Evolutionary conservation across 2,888 invertebrate genomes (phyloP).

Genomic region (Tenthredo scrophulariae): DNA sequence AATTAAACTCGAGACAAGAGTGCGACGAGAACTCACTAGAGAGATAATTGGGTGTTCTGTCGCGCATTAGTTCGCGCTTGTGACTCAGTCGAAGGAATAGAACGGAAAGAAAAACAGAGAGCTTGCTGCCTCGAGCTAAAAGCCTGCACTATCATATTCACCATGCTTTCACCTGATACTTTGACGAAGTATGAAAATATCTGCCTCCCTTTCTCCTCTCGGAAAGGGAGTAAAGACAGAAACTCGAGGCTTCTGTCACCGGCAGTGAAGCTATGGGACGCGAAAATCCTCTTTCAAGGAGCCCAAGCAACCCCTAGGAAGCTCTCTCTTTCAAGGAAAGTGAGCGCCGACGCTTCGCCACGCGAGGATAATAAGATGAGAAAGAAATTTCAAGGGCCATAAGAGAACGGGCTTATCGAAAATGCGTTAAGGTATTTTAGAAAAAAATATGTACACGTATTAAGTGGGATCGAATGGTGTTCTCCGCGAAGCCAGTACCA

Average conservation of each 20-base stretch:
- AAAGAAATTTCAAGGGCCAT: conserved; percentile 14
- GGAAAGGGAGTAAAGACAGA: not conserved
- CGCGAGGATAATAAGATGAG: conserved; percentile 37
- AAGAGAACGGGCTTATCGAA: conserved; percentile 25
- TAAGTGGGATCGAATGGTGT: not conserved
- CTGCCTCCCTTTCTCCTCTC: not conserved
- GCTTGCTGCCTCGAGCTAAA: not conserved
- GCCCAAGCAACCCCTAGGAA: conserved; percentile 27
- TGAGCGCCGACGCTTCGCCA: conserved; percentile 30
- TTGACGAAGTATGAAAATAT: not conserved
- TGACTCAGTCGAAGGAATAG: not conserved
- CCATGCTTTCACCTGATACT: not conserved
- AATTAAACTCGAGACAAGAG: not conserved
- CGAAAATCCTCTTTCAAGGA: conserved; percentile 29
- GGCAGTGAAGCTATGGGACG: not conserved
- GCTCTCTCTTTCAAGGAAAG: conserved; percentile 44
- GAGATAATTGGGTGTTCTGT: not conserved
- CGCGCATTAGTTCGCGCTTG: not conserved
- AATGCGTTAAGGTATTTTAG: conserved; percentile 11
- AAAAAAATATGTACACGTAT: not conserved
- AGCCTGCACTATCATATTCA: not conserved
- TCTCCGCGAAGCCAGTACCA: not conserved
- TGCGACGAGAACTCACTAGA: not conserved
- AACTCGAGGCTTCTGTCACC: not conserved
- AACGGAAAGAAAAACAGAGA: not conserved